phyloP scores from a whole-genome alignment of 2,888 invertebrate species.

The Dynastes maya region DNA sequence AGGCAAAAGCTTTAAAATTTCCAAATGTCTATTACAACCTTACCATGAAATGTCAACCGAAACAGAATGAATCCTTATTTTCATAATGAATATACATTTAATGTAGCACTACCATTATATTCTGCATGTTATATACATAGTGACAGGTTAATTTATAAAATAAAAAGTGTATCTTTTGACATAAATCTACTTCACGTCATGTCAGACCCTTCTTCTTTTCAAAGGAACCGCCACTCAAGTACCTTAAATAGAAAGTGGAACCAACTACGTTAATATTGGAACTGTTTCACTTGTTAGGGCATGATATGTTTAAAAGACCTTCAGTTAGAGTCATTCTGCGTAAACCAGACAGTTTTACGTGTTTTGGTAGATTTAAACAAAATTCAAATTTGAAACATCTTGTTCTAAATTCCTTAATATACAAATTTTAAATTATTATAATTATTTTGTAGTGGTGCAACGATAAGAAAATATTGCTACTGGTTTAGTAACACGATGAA shows the following conservation, averaged over 20 bases:
- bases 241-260: slow-evolving; percentile 6
- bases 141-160: not conserved
- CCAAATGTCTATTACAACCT: too few relatives aligned
- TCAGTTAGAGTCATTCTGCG: not conserved
- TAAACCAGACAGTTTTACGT: too few relatives aligned
- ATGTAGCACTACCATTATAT: too few relatives aligned
- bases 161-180: not conserved
- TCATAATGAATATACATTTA: too few relatives aligned
- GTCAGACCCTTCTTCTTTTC: not conserved
- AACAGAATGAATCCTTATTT: not conserved
- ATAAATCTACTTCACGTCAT: slow-evolving; percentile 6
- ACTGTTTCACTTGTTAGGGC: not conserved
- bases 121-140: too few relatives aligned
- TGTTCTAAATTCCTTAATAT: too few relatives aligned
- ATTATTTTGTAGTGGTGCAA: too few relatives aligned
- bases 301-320: not conserved
- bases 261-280: not conserved
- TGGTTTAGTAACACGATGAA: not conserved
- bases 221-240: not conserved
- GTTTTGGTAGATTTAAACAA: too few relatives aligned
- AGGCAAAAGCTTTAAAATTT: too few relatives aligned
- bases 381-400: too few relatives aligned
- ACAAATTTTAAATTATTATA: too few relatives aligned
- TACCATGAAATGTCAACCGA: not conserved
- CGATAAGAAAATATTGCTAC: not conserved